These are phyloP conservation scores for Ferdinandea cuprea DNA, from an alignment of 2,888 invertebrate genomes.

Conservation along the genomic window DNA sequence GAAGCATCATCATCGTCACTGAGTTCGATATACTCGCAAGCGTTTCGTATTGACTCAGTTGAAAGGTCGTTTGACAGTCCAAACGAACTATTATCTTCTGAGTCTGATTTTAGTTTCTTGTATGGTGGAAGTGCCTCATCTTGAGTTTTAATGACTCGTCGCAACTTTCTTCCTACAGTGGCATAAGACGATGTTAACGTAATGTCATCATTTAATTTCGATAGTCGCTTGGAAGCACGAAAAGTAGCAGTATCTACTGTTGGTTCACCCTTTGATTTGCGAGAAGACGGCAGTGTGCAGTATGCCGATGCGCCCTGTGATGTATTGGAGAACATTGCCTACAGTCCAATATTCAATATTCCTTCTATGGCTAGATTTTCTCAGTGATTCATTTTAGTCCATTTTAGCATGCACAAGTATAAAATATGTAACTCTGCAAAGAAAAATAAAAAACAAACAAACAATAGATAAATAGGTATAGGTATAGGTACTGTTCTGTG, in stretches of 20 bases:
- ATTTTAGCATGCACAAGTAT: not conserved
- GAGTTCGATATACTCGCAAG: slow-evolving; percentile 79
- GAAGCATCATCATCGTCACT: slow-evolving; percentile 80
- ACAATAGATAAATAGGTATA: not conserved
- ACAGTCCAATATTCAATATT: slow-evolving; percentile 7
- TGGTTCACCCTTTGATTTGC: slow-evolving; percentile 47
- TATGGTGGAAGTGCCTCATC: slow-evolving; percentile 70
- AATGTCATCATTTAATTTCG: slow-evolving; percentile 48
- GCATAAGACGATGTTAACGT: slow-evolving; percentile 50
- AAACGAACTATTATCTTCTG: slow-evolving; percentile 70
- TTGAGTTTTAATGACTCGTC: slow-evolving; percentile 61
- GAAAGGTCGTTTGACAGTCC: slow-evolving; percentile 80
- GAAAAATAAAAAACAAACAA: not conserved
- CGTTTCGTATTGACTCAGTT: slow-evolving; percentile 80
- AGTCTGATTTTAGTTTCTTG: slow-evolving; percentile 67
- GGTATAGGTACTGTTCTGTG: not conserved
- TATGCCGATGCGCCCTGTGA: slow-evolving; percentile 70
- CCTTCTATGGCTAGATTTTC: not conserved
- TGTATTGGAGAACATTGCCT: slow-evolving; percentile 66
- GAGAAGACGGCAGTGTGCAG: slow-evolving; percentile 61
- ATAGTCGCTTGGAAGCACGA: slow-evolving; percentile 36
- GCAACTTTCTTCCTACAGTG: slow-evolving; percentile 59
- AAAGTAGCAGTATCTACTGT: slow-evolving; percentile 4
- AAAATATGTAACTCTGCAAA: slow-evolving; percentile 1
- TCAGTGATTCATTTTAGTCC: slow-evolving; percentile 35